Evolutionary conservation across 2,797 vertebrate genomes (phyloP).

Genomic region (Siniperca obscura): DNA sequence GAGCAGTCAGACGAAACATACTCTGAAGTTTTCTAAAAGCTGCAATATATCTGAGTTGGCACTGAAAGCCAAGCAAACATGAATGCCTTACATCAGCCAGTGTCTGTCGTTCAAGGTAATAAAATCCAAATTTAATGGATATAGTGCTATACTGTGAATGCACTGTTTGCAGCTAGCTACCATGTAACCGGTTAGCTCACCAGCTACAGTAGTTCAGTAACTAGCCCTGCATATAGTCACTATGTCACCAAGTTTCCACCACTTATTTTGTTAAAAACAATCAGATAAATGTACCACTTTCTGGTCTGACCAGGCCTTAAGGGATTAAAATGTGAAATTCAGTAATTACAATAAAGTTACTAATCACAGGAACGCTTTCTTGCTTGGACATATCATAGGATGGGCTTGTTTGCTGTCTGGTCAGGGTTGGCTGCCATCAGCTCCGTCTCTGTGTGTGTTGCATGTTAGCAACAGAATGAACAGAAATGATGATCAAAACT

Average conservation of each 20-base stretch:
- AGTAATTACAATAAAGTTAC: too few relatives aligned
- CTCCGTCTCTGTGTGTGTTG: background rate
- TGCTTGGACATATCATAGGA: background rate
- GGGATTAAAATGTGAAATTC: background rate
- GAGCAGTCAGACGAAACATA: background rate
- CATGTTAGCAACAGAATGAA: background rate
- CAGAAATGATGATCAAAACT: background rate
- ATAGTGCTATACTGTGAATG: background rate
- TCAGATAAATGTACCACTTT: background rate
- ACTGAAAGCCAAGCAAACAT: background rate
- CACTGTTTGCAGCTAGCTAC: background rate
- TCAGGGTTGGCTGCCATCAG: background rate
- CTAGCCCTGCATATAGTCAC: background rate
- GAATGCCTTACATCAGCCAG: background rate
- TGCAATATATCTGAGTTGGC: background rate
- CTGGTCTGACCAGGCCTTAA: background rate
- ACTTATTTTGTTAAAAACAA: background rate
- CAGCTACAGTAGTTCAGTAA: background rate
- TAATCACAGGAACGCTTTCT: background rate
- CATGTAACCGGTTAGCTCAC: background rate
- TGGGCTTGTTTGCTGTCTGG: background rate
- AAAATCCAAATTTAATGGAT: too few relatives aligned
- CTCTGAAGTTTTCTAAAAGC: background rate
- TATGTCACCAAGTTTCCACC: background rate
- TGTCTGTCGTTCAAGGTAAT: background rate